Evolutionary conservation across 2,113 vertebrate species (phyloP).

Genomic region (Monopterus albus): DNA sequence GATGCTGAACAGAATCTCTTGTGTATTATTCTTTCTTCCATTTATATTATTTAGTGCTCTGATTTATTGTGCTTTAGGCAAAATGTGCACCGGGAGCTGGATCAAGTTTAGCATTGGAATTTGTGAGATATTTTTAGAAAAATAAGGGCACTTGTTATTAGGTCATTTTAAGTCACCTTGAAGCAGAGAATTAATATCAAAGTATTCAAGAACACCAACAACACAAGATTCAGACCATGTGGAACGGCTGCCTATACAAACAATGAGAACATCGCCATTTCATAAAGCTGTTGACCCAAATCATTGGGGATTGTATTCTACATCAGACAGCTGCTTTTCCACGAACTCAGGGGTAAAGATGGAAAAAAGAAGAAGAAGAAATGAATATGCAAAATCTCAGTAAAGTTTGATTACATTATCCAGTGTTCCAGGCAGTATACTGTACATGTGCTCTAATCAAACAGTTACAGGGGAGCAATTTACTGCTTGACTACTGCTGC

Average conservation of each 20-base stretch:
- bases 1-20: conserved; percentile 50
- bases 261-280: conserved; percentile 87
- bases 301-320: conserved; percentile 75
- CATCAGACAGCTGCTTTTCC: conserved; percentile 76
- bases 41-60: conserved; percentile 60
- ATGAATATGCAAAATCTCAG: conserved; percentile 54
- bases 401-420: conserved; percentile 65
- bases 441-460: conserved; percentile 65
- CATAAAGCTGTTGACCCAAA: conserved; percentile 82
- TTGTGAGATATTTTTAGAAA: conserved; percentile 74
- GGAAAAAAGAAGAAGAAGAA: conserved; percentile 22
- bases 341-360: conserved; percentile 51
- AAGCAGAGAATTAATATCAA: conserved; percentile 73
- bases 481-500: conserved; percentile 61
- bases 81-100: conserved; percentile 32
- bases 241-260: conserved; percentile 87
- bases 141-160: conserved; percentile 74
- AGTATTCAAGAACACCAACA: conserved; percentile 77
- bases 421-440: no score
- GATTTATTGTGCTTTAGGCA: conserved; percentile 75
- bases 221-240: conserved; percentile 82
- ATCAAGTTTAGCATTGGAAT: conserved; percentile 69
- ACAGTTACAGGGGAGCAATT: conserved; percentile 67
- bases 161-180: conserved; percentile 70
- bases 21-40: conserved; percentile 68